A percentile compares a stretch with the other conserved stretches of the same genome.
phyloP scores from a whole-genome alignment of 2,797 vertebrate genomes.

The Helicolenus hilgendorfi region DNA sequence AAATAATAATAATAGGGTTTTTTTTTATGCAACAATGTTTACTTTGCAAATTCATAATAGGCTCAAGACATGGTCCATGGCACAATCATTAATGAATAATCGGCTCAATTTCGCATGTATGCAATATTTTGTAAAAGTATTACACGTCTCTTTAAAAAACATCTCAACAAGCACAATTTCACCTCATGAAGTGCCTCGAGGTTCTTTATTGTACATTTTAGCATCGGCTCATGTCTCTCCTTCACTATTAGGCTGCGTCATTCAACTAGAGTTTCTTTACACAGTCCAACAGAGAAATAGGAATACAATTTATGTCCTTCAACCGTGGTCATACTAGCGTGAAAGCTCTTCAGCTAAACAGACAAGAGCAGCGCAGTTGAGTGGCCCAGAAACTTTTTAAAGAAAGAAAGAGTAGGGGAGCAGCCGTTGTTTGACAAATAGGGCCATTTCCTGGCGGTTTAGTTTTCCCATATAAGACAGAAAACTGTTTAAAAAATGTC shows the following conservation, averaged over 20 bases:
- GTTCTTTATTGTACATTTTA: neutral
- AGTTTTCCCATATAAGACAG: constrained; percentile 3
- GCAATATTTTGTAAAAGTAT: neutral
- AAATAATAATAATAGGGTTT: neutral
- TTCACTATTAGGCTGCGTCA: neutral
- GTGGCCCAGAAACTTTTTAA: constrained; percentile 12
- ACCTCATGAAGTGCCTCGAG: neutral
- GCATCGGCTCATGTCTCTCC: neutral
- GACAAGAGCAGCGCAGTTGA: neutral
- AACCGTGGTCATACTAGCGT: neutral
- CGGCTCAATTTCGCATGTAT: neutral
- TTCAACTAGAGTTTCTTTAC: constrained; percentile 14
- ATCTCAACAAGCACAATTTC: neutral
- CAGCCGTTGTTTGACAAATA: constrained; percentile 37
- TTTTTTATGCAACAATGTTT: constrained; percentile 7
- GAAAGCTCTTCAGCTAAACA: constrained; percentile 2
- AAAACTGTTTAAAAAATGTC: constrained; percentile 44
- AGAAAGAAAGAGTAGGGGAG: neutral
- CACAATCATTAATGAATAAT: neutral
- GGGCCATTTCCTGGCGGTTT: constrained; percentile 22
- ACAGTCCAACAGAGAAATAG: neutral
- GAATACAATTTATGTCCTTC: neutral
- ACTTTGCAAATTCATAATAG: constrained; percentile 5
- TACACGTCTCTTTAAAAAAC: neutral
- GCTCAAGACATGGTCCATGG: neutral